phyloP scores from a whole-genome alignment of 2,113 vertebrate genomes.

The Pseudopodoces humilis region DNA sequence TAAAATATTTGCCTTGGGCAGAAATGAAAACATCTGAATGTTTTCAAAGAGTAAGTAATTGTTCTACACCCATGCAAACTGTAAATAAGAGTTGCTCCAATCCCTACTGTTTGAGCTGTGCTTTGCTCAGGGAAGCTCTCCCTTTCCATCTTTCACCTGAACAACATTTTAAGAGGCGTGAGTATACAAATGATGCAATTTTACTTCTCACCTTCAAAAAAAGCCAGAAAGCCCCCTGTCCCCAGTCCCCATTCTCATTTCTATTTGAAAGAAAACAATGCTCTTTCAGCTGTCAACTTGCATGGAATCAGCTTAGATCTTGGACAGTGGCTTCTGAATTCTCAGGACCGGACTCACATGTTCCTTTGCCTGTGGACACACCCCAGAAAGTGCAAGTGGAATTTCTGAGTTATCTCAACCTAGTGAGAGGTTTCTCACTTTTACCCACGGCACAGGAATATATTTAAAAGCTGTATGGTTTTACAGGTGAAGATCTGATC shows the following conservation, averaged over 20 bases:
- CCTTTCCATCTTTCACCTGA: neutral
- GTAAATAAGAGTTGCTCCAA: neutral
- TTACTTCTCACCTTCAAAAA: neutral
- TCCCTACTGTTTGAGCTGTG: neutral
- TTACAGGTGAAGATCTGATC: neutral
- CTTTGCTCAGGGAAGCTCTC: neutral
- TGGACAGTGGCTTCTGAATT: neutral
- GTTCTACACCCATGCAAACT: neutral
- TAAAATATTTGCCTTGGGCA: neutral
- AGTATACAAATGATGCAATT: fast-evolving
- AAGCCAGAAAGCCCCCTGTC: neutral
- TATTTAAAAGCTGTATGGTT: neutral
- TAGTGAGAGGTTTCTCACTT: neutral
- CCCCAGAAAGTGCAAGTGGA: neutral
- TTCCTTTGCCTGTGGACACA: neutral
- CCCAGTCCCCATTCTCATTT: fast-evolving
- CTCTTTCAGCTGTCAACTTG: neutral
- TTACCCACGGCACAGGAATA: neutral
- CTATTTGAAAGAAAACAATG: neutral
- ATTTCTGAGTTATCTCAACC: neutral
- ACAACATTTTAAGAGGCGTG: neutral
- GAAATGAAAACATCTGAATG: fast-evolving
- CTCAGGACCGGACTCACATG: neutral
- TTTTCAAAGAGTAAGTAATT: neutral
- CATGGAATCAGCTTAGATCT: neutral